Base-by-base conservation (phyloP, 2,797 vertebrate genomes). In the Euphonia xanthogaster region DNA sequence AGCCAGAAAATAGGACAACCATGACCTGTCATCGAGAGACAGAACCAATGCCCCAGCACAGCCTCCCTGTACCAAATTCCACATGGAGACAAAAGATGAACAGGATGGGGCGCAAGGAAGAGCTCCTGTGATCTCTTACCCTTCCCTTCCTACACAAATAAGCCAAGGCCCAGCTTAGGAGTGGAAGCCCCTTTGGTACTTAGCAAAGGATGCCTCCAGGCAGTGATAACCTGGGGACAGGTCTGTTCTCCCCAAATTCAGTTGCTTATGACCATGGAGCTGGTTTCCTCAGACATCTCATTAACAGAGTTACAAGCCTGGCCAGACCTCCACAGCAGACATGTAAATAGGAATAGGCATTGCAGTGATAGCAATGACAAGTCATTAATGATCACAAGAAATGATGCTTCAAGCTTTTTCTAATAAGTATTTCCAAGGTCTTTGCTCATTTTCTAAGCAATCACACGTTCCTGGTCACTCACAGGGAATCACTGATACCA, bases 1-100 rank as follows among this genome's bases (percentile, higher is more conserved):
- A 86, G 94, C 73, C 91, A 95, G 79, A 72, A 93, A 81, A 76
- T 1, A 80, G 77, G 92, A 94, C 76, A 92, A 77, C 39, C 54
- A 2, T 17, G 22, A 57, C 79, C 90, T 74, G 47, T 63, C 90
- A 96, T 9, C 2, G 7, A 33, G 51, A 89, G 39, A 63, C 42
- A 83, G 35, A 53, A 67, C 35, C 67, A 50, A 63, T 4, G 24
- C 39, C 71, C 71, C 45, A 63, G 86, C 53, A 86, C 62, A 72
- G 66, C 63, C 33, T 58, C 48, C 40, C n/a, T 39, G 1, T 6
- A 39, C 15, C 67, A 53, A 70, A 66, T 44, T 31, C 61, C 47
- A 65, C n/a, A 30, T 0, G 12, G 60, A 75, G 12, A 87, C 7
- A 44, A 73, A 72, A 3, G 11, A 37, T 17, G 9, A 87, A n/a